phyloP scores from a whole-genome alignment of 2,888 invertebrate species.

The Timema cristinae region DNA sequence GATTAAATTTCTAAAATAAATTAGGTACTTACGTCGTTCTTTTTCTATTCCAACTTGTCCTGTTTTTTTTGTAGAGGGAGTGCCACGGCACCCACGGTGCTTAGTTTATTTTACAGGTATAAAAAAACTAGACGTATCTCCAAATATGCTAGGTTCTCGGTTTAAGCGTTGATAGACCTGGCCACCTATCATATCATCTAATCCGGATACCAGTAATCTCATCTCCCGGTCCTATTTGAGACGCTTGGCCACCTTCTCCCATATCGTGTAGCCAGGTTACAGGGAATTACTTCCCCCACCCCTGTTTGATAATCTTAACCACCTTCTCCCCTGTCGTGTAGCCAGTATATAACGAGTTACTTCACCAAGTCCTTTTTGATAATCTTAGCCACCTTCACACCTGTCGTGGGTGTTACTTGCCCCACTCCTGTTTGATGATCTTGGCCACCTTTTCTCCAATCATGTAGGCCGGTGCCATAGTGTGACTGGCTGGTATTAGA shows the following conservation, averaged over 20 bases:
- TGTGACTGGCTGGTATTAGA: slow-evolving; percentile 52
- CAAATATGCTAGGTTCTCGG: no score
- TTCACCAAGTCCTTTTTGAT: slow-evolving; percentile 35
- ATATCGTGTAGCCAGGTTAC: slow-evolving; percentile 53
- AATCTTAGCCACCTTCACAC: slow-evolving; percentile 53
- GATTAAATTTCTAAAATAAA: no score
- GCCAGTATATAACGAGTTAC: slow-evolving; percentile 53
- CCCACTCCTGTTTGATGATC: slow-evolving; percentile 39
- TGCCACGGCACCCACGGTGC: no score
- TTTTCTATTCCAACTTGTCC: no score
- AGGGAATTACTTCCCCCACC: slow-evolving; percentile 47
- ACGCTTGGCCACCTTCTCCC: slow-evolving; percentile 53
- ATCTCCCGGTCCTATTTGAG: slow-evolving; percentile 35
- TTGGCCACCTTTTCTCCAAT: slow-evolving; percentile 55
- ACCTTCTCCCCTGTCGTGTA: slow-evolving; percentile 57
- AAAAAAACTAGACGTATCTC: no score
- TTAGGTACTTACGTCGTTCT: no score
- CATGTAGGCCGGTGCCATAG: slow-evolving; percentile 54
- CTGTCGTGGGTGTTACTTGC: slow-evolving; percentile 54
- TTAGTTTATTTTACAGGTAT: no score
- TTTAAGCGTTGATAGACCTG: slow-evolving; percentile 37
- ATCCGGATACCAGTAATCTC: slow-evolving; percentile 53
- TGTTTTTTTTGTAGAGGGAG: no score
- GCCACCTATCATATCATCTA: slow-evolving; percentile 56
- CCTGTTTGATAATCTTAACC: slow-evolving; percentile 45